Conservation (phyloP, 2,113 vertebrate genomes). For the Podarcis raffonei region DNA sequence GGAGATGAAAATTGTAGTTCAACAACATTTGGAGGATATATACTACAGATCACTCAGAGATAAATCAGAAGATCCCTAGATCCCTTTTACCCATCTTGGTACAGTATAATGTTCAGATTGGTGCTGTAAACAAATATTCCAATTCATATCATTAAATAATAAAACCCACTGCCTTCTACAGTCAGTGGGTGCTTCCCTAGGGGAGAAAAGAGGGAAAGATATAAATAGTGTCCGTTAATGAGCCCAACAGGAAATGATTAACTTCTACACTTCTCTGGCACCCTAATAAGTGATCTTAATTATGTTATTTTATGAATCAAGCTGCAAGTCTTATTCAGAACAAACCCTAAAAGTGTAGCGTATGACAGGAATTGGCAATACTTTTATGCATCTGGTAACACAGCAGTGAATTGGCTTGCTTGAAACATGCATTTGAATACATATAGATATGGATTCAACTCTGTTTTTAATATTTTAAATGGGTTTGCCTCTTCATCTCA, state of each 20-base stretch:
- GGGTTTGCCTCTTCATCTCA: no score
- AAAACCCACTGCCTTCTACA: neutral
- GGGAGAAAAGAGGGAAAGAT: neutral
- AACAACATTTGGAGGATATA: no score
- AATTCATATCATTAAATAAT: neutral
- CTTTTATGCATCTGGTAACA: neutral
- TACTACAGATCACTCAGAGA: no score
- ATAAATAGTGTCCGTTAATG: neutral
- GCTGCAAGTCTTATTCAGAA: neutral
- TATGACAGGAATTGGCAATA: neutral
- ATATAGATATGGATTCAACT: neutral
- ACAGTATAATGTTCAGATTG: neutral
- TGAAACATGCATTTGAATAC: conserved; percentile 2
- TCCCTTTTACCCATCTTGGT: neutral
- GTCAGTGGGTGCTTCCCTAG: neutral
- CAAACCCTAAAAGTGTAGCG: neutral
- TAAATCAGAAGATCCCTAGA: no score
- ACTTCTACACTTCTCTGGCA: neutral
- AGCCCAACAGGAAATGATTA: neutral
- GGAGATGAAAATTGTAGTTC: no score
- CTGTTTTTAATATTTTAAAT: no score
- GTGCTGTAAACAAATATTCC: neutral
- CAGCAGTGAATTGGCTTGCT: neutral
- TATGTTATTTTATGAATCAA: conserved; percentile 16
- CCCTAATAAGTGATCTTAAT: conserved; percentile 17